These are phyloP conservation scores for Conus betulinus DNA, from an alignment of 1,140 invertebrate species.

Conservation along the genomic window DNA sequence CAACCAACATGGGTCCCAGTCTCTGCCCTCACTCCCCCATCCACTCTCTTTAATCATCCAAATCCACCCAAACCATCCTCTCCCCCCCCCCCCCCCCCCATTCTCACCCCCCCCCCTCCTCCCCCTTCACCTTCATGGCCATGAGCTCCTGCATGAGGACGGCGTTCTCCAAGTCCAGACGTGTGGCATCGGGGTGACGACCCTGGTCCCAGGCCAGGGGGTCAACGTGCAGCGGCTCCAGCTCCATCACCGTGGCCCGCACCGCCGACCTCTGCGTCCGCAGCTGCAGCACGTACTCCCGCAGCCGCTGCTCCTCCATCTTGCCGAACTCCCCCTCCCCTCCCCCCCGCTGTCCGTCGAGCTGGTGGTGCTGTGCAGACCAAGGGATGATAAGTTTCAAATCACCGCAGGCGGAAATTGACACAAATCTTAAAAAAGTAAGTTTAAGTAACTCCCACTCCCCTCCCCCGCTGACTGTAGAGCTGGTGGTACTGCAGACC, in stretches of 20 bases:
- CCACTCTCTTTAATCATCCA: not conserved
- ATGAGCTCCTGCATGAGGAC: conserved; percentile 90
- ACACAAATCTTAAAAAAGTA: too few species aligned
- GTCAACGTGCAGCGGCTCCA: conserved; percentile 82
- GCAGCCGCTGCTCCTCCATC: conserved; percentile 74
- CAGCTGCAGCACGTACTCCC: conserved; percentile 81
- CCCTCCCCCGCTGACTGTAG: too few species aligned
- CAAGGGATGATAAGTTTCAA: too few species aligned
- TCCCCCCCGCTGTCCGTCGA: conserved; percentile 73
- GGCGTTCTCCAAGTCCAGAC: conserved; percentile 89
- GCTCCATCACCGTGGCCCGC: conserved; percentile 82
- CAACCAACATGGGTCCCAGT: too few species aligned
- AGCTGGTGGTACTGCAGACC: too few species aligned
- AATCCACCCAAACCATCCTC: not conserved
- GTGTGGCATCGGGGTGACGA: conserved; percentile 79
- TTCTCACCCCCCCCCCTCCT: not conserved
- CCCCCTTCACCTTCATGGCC: conserved; percentile 80
- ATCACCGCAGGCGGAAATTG: too few species aligned
- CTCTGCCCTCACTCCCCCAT: too few species aligned
- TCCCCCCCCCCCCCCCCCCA: not conserved
- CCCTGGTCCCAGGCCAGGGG: conserved; percentile 72
- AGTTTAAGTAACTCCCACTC: too few species aligned
- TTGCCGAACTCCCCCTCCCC: conserved; percentile 74
- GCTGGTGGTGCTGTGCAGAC: conserved; percentile 57
- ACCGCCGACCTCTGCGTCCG: conserved; percentile 85